Evolutionary conservation across 30 jellyfish, hydroid and myxozoan species (phyloP).

Genomic region (Cassiopea xamachana): DNA sequence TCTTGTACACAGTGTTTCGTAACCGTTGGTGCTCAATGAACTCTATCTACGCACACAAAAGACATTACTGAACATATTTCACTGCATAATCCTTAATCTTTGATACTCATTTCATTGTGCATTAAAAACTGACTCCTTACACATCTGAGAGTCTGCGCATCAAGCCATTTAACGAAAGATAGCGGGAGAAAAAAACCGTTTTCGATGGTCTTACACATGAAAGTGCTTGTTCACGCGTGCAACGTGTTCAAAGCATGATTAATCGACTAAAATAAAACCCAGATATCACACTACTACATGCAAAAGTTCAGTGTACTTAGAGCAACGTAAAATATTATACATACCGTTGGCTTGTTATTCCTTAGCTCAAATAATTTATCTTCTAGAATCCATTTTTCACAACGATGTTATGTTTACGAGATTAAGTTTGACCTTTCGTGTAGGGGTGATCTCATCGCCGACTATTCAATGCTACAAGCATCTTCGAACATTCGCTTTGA

Average conservation of each 20-base stretch:
- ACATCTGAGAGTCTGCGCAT: no score
- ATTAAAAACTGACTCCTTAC: no score
- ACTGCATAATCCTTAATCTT: no score
- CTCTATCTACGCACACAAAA: not conserved
- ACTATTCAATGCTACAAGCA: conserved; percentile 55
- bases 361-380: not conserved
- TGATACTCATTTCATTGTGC: no score
- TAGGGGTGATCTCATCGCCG: conserved; percentile 38
- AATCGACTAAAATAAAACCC: not conserved
- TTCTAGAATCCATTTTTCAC: conserved; percentile 29
- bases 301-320: not conserved
- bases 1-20: not conserved
- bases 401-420: not conserved
- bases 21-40: not conserved
- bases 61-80: no score
- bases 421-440: conserved; percentile 50
- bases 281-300: not conserved
- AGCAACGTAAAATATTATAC: not conserved
- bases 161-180: no score
- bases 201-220: not conserved
- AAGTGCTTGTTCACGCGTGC: conserved; percentile 6
- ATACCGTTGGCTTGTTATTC: not conserved
- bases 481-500: conserved; percentile 2
- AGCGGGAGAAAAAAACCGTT: no score
- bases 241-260: conserved; percentile 1